These are phyloP conservation scores for Allolobophora icterica DNA, from an alignment of 2,888 invertebrate species.

Conservation along the genomic window DNA sequence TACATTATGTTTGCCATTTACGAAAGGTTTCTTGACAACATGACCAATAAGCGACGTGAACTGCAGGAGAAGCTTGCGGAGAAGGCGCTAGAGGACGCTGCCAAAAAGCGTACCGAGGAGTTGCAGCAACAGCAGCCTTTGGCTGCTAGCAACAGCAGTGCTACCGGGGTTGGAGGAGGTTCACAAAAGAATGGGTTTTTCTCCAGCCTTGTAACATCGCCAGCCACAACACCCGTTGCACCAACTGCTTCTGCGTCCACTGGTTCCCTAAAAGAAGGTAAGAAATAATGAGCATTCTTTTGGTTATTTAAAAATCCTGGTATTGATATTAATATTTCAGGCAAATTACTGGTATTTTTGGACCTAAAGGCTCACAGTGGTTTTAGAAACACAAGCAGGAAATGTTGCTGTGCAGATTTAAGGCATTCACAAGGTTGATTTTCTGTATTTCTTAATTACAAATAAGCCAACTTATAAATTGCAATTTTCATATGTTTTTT, in stretches of 20 bases:
- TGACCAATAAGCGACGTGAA: constrained; percentile 78
- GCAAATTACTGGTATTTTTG: neutral
- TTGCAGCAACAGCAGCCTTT: constrained; percentile 56
- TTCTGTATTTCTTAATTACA: neutral
- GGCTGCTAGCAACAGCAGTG: neutral
- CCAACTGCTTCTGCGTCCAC: neutral
- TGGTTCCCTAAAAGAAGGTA: neutral
- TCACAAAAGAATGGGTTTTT: constrained; percentile 18
- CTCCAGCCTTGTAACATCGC: neutral
- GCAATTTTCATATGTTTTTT: neutral
- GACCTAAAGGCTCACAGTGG: neutral
- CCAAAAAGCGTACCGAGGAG: constrained; percentile 42
- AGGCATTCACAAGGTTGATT: neutral
- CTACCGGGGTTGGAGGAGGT: neutral
- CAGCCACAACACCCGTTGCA: neutral
- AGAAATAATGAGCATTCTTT: neutral
- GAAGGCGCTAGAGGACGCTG: constrained; percentile 50
- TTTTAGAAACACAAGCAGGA: neutral
- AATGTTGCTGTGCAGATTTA: neutral
- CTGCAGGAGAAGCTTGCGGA: constrained; percentile 70
- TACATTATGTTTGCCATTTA: constrained; percentile 6
- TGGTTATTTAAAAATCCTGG: neutral
- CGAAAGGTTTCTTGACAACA: constrained; percentile 70
- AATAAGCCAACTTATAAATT: neutral
- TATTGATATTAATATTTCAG: neutral